Base-by-base conservation (phyloP, 2,113 vertebrate genomes). In the Mola mola region DNA sequence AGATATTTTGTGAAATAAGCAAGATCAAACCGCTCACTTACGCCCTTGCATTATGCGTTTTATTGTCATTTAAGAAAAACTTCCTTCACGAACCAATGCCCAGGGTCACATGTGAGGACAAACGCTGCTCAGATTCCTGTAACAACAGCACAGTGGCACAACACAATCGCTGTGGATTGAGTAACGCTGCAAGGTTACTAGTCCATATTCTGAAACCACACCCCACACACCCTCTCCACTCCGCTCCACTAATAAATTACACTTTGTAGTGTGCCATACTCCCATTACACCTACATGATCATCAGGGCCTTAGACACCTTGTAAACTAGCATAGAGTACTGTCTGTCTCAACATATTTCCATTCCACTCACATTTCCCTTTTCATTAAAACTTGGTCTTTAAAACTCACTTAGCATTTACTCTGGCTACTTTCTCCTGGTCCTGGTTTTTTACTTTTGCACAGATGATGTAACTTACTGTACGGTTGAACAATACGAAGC, bases 11-110 rank as follows among this genome's bases (percentile, higher is more conserved):
- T 78, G 62, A 53, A 76, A 68, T 52, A 75, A 74, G 75, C 82
- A 81, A 49, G 78, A 85, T 90, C 86, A 87, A 89, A 79, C 75
- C 24, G 66, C 82, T 88, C 68, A 0, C 67, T 89, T 84, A 85
- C 87, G 78, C 68, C 78, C 31, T 63, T 42, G 44, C 38, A 75
- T 87, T 88, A 79, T 88, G 41, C 58, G 81, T 82, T 87, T 87
- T 87, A 87, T 87, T 84, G 87, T 88, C 77, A 83, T 88, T 85
- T 88, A 88, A 85, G 83, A 87, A 86, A 86, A 84, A 64, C 80
- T 88, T 90, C 85, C 82, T 81, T 62, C 66, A 34, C 42, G 75
- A 78, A 69, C 64, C 75, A 72, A 17, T 48, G 79, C 82, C 81
- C 21, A 6, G 6, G 75, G 85, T 56, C 48, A 55, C 47, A 20